Percentiles rank a stretch among this genome's conserved stretches.
These are phyloP conservation scores for Pluvianellus socialis DNA, from an alignment of 2,113 vertebrate genomes.

Conservation along the genomic window DNA sequence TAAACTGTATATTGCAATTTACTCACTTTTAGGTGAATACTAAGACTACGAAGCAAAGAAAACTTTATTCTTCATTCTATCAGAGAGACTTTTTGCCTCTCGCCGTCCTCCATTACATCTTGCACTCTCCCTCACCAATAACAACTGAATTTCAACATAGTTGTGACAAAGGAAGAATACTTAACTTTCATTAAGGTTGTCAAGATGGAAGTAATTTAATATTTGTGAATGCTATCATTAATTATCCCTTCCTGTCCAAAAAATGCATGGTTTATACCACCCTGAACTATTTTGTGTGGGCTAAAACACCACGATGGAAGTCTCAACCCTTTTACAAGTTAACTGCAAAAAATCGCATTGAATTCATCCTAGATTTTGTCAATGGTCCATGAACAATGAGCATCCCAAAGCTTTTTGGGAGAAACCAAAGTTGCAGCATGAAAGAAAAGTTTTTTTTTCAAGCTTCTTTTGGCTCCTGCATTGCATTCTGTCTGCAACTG, in stretches of 20 bases:
- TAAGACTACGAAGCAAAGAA: neutral
- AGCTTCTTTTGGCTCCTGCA: neutral
- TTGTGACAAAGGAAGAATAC: neutral
- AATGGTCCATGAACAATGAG: neutral
- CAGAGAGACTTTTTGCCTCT: neutral
- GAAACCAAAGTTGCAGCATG: neutral
- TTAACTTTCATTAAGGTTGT: neutral
- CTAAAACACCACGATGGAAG: neutral
- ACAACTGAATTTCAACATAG: neutral
- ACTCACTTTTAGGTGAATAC: rapidly evolving
- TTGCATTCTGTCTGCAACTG: neutral
- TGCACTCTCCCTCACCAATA: neutral
- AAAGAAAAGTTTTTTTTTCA: neutral
- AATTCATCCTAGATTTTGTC: neutral
- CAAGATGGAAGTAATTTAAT: neutral
- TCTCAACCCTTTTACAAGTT: neutral
- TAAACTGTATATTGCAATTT: rapidly evolving
- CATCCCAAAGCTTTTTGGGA: neutral
- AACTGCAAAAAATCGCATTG: neutral
- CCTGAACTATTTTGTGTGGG: neutral
- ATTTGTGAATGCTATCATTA: neutral
- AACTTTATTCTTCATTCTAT: neutral
- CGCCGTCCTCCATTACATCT: rapidly evolving
- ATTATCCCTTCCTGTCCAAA: neutral
- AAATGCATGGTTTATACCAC: neutral